Percentiles rank a stretch among this genome's conserved stretches.
phyloP scores from a whole-genome alignment of 2,888 invertebrate genomes.

The Itoplectis maculator region DNA sequence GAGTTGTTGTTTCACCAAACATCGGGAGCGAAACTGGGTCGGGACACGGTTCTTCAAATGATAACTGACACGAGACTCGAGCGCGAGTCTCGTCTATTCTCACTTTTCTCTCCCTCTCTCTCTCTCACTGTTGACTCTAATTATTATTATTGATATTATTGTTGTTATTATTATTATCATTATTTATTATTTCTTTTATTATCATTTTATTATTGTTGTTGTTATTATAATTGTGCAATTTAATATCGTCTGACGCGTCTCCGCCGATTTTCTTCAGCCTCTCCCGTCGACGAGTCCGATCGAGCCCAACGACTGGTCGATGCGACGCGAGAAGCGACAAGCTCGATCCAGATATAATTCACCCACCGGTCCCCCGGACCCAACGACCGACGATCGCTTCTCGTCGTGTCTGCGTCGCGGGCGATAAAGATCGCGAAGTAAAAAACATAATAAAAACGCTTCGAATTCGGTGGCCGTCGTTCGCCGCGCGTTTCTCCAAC shows the following conservation, averaged over 20 bases:
- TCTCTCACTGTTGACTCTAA: constrained; percentile 42
- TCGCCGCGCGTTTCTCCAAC: neutral
- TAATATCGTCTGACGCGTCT: constrained; percentile 34
- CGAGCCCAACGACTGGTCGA: constrained; percentile 19
- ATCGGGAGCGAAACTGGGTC: constrained; percentile 66
- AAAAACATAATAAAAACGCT: no score
- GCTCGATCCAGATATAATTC: constrained; percentile 47
- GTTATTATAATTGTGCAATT: no score
- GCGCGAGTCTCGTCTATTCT: constrained; percentile 13
- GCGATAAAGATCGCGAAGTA: constrained; percentile 43
- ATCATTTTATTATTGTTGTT: no score
- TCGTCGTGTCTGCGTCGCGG: neutral
- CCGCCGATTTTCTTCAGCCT: constrained; percentile 1
- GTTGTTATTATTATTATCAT: no score
- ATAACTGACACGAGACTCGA: constrained; percentile 63
- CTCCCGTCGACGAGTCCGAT: constrained; percentile 30
- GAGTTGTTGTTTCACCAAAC: constrained; percentile 70
- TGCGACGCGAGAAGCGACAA: constrained; percentile 12
- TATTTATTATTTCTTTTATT: no score
- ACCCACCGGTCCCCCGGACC: neutral
- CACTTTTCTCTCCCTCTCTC: constrained; percentile 12
- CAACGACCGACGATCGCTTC: neutral
- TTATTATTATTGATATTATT: no score
- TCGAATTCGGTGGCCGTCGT: constrained; percentile 21
- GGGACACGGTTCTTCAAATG: constrained; percentile 64